These are phyloP conservation scores for Idaea dimidiata DNA, from an alignment of 2,888 invertebrate genomes.

Conservation along the genomic window DNA sequence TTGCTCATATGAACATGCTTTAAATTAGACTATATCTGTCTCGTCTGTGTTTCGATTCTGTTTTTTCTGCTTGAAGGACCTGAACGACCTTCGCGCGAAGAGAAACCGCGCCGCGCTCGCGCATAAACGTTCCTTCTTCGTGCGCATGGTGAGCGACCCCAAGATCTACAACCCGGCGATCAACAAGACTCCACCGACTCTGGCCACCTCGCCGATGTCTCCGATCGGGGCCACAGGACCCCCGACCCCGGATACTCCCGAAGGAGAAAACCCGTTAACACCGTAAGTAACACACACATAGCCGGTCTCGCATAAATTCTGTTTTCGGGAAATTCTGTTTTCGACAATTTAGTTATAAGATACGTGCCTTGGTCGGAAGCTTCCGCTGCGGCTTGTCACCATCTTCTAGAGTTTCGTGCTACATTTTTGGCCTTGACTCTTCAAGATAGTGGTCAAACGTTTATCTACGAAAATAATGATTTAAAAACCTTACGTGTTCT, in stretches of 20 bases:
- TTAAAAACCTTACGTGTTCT: constrained; percentile 19
- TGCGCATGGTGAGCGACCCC: constrained; percentile 98
- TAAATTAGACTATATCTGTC: too few relatives aligned
- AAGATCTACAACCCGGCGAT: constrained; percentile 97
- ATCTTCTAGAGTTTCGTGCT: too few relatives aligned
- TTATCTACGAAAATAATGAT: constrained; percentile 4
- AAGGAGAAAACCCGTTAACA: constrained; percentile 48
- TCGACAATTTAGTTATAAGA: too few relatives aligned
- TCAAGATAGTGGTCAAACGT: too few relatives aligned
- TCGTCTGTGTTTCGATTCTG: not conserved
- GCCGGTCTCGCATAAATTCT: too few relatives aligned
- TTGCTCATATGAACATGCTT: too few relatives aligned
- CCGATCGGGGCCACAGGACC: constrained; percentile 66
- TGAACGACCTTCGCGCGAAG: constrained; percentile 87
- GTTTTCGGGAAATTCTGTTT: too few relatives aligned
- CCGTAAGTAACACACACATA: constrained; percentile 45
- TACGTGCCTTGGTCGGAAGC: too few relatives aligned
- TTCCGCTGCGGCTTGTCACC: too few relatives aligned
- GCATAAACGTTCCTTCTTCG: constrained; percentile 97
- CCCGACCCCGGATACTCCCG: constrained; percentile 58
- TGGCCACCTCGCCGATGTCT: constrained; percentile 77
- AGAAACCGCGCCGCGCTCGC: constrained; percentile 90
- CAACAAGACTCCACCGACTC: constrained; percentile 85
- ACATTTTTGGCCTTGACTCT: too few relatives aligned
- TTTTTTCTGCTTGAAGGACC: constrained; percentile 68